Evolutionary conservation across 2,888 invertebrate species (phyloP).

Genomic region (Selenia dentaria): DNA sequence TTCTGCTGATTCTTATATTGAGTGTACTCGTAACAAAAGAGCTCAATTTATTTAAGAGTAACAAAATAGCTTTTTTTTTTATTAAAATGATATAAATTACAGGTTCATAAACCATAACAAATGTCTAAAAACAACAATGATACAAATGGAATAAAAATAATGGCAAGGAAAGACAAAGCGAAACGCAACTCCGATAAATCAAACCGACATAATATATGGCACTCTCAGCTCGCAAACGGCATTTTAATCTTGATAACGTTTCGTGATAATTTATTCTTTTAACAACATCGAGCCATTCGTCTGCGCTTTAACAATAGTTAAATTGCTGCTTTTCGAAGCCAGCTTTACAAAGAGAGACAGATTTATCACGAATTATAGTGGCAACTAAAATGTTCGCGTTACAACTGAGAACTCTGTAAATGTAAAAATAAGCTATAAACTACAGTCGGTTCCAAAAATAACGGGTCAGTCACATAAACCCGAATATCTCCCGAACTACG

Average conservation of each 20-base stretch:
- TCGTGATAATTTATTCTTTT: constrained; percentile 40
- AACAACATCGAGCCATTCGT: constrained; percentile 22
- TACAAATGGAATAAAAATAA: constrained; percentile 8
- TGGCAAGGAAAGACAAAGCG: constrained; percentile 15
- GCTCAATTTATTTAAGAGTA: no score
- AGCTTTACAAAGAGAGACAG: constrained; percentile 48
- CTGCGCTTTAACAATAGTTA: constrained; percentile 39
- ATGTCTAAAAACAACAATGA: not conserved
- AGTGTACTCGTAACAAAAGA: no score
- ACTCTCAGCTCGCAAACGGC: constrained; percentile 18
- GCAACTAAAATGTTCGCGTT: constrained; percentile 46
- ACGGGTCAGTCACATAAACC: no score
- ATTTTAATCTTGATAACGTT: constrained; percentile 26
- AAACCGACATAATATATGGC: constrained; percentile 21
- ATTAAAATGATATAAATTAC: no score
- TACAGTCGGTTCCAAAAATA: no score
- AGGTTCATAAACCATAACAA: no score
- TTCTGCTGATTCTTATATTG: no score
- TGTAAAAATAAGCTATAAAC: no score
- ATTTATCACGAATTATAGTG: constrained; percentile 54
- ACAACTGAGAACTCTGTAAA: no score
- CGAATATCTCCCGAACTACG: no score
- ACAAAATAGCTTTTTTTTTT: no score
- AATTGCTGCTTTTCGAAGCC: constrained; percentile 47
- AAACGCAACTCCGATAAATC: constrained; percentile 25